Evolutionary conservation across 1,140 invertebrate genomes (phyloP).

Genomic region (Leptinotarsa lineolata): DNA sequence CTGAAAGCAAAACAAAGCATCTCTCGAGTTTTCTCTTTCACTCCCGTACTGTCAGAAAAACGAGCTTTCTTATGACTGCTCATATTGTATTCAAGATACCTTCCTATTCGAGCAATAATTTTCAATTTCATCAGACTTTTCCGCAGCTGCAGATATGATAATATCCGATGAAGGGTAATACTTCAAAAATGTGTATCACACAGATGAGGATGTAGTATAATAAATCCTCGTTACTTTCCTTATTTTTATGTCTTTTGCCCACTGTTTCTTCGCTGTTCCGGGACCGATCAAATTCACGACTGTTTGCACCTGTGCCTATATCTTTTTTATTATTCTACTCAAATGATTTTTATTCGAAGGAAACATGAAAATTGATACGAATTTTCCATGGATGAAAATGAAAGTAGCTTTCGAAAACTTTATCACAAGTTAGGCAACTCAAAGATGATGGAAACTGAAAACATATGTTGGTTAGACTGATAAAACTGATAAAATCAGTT

Average conservation of each 20-base stretch:
- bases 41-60: not conserved
- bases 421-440: too few relatives aligned
- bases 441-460: too few relatives aligned
- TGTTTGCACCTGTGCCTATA: not conserved
- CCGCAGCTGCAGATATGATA: slow-evolving; percentile 4
- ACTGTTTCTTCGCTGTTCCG: not conserved
- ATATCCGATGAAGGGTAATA: not conserved
- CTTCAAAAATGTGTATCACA: slow-evolving; percentile 3
- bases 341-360: too few relatives aligned
- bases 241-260: not conserved
- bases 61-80: not conserved
- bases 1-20: too few relatives aligned
- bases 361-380: too few relatives aligned
- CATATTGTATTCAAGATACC: not conserved
- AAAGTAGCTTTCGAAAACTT: too few relatives aligned
- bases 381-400: too few relatives aligned
- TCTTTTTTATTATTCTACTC: too few relatives aligned
- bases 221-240: not conserved
- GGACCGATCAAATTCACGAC: not conserved
- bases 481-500: too few relatives aligned
- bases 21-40: too few relatives aligned
- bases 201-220: not conserved
- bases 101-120: not conserved
- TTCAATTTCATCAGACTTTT: not conserved
- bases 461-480: too few relatives aligned